These are phyloP conservation scores for Chaetura pelagica DNA, from an alignment of 2,113 vertebrate species.

Conservation along the genomic window DNA sequence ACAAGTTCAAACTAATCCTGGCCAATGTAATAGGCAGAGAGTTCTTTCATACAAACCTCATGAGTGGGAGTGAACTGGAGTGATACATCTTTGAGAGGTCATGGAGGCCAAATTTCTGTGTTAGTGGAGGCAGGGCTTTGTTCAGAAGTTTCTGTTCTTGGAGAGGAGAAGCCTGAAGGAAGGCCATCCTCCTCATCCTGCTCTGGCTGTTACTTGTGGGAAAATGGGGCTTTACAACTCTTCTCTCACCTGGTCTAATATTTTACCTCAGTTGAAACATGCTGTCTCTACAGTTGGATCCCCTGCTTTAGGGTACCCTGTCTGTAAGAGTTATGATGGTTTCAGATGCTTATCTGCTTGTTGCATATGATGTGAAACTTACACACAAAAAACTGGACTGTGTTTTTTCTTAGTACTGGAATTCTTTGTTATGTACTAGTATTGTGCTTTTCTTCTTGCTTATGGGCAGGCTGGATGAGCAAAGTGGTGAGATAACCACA, in stretches of 20 bases:
- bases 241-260: not conserved
- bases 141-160: not conserved
- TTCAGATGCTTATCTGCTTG: not conserved
- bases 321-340: not conserved
- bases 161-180: not conserved
- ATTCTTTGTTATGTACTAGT: not conserved
- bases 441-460: not conserved
- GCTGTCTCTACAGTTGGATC: not conserved
- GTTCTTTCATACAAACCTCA: not conserved
- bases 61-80: not conserved
- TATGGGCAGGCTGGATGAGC: constrained; percentile 87
- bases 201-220: not conserved
- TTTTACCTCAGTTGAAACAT: not conserved
- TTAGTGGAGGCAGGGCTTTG: not conserved
- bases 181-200: not conserved
- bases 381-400: not conserved
- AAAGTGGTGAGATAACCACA: constrained; percentile 78
- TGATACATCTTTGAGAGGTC: not conserved
- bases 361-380: not conserved
- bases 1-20: not conserved
- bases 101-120: not conserved
- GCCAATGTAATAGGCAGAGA: not conserved
- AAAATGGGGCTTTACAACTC: not conserved
- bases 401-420: not conserved
- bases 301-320: not conserved